phyloP scores from a whole-genome alignment of 1,140 invertebrate species.

The Laodelphax striatellus region DNA sequence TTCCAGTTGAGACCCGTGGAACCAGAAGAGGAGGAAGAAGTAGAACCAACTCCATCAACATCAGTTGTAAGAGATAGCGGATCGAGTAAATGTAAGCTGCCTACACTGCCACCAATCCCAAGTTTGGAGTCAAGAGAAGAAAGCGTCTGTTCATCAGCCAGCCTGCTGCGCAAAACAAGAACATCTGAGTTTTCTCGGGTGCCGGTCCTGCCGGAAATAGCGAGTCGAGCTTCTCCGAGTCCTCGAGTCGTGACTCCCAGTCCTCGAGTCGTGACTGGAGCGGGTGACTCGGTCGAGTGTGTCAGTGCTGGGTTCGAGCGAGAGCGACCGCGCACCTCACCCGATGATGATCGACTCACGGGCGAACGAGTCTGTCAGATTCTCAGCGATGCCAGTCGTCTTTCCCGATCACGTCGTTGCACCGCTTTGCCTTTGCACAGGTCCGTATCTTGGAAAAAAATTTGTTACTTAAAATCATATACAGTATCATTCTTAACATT shows the following conservation, averaged over 20 bases:
- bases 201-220: neutral
- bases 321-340: neutral
- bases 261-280: neutral
- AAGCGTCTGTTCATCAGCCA: too few species aligned
- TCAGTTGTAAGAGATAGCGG: too few species aligned
- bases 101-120: too few species aligned
- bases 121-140: too few species aligned
- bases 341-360: neutral
- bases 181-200: neutral
- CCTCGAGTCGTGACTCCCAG: neutral
- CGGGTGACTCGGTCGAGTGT: neutral
- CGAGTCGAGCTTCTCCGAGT: neutral
- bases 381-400: neutral
- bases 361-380: neutral
- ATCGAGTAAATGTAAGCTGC: too few species aligned
- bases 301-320: neutral
- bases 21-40: too few species aligned
- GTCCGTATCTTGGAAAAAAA: too few species aligned
- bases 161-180: too few species aligned
- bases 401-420: neutral
- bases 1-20: too few species aligned
- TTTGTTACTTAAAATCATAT: too few species aligned
- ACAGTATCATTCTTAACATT: too few species aligned
- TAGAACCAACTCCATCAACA: too few species aligned
- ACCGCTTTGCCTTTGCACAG: neutral